Conservation (phyloP, 2,888 invertebrate genomes). For the Eristalis intricaria region DNA sequence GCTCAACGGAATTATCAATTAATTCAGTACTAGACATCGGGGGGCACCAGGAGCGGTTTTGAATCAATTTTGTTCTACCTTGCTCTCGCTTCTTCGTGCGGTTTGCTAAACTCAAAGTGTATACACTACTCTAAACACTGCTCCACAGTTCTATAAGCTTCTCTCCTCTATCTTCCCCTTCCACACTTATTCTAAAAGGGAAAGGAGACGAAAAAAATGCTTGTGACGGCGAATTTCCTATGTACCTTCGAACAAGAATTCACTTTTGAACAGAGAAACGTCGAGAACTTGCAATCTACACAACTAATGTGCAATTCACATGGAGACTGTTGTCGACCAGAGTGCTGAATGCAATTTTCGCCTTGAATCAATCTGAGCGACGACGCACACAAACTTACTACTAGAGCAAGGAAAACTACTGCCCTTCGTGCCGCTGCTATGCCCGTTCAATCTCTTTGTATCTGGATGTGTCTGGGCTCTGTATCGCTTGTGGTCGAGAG, state of each 20-base stretch:
- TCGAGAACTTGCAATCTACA: constrained; percentile 18
- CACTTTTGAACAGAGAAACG: constrained; percentile 26
- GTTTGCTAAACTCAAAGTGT: constrained; percentile 5
- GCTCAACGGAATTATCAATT: constrained; percentile 95
- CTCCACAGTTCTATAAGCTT: neutral
- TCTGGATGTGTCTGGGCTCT: neutral
- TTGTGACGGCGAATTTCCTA: constrained; percentile 18
- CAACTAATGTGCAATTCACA: constrained; percentile 54
- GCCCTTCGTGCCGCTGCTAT: neutral
- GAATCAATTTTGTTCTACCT: constrained; percentile 70
- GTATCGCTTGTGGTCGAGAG: neutral
- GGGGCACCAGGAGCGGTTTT: constrained; percentile 68
- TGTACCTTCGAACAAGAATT: constrained; percentile 17
- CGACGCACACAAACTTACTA: constrained; percentile 47
- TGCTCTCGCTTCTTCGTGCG: constrained; percentile 58
- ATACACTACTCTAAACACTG: constrained; percentile 1
- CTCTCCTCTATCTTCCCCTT: neutral
- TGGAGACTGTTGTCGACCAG: neutral
- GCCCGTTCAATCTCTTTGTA: neutral
- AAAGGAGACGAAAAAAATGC: constrained; percentile 15
- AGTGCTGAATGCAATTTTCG: neutral
- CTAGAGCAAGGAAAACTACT: neutral
- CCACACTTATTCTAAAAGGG: neutral
- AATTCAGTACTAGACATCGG: constrained; percentile 97
- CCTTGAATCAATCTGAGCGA: neutral